phyloP scores from a whole-genome alignment of 1,140 invertebrate species.

The Musca vetustissima region DNA sequence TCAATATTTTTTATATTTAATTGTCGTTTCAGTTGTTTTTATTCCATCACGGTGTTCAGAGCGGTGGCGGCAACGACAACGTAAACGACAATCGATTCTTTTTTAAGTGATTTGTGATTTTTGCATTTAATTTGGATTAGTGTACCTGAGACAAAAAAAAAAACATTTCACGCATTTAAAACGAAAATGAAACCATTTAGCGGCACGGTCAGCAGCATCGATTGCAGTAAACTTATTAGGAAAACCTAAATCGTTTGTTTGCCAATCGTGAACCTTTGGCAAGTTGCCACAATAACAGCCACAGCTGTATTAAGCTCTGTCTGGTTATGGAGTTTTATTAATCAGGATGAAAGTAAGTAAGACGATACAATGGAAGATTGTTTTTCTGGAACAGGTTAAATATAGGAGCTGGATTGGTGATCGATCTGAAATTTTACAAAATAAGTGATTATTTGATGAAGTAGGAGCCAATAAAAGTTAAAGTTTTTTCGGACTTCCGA shows the following conservation, averaged over 20 bases:
- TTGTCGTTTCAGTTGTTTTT: slow-evolving; percentile 19
- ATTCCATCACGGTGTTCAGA: slow-evolving; percentile 8
- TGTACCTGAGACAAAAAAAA: slow-evolving; percentile 6
- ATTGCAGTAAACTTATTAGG: slow-evolving; percentile 40
- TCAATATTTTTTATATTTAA: background rate
- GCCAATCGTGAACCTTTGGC: slow-evolving; percentile 71
- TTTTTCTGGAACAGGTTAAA: too few species aligned
- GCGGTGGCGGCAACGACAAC: too few species aligned
- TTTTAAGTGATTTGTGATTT: background rate
- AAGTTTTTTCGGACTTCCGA: too few species aligned
- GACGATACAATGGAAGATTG: background rate
- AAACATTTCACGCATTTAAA: slow-evolving; percentile 17
- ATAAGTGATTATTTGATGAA: too few species aligned
- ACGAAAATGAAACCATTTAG: slow-evolving; percentile 26
- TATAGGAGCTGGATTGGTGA: too few species aligned
- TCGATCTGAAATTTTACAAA: too few species aligned
- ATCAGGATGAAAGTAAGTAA: slow-evolving; percentile 71
- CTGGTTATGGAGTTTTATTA: slow-evolving; percentile 71
- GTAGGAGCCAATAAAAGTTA: too few species aligned
- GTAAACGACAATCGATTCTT: too few species aligned
- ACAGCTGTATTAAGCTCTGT: slow-evolving; percentile 66
- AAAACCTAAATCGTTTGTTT: slow-evolving; percentile 62
- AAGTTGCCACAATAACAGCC: slow-evolving; percentile 74
- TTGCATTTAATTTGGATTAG: too few species aligned
- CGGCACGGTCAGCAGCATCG: slow-evolving; percentile 24